Conservation (phyloP, 2,797 vertebrate species). For the Pantherophis vulpinus region DNA sequence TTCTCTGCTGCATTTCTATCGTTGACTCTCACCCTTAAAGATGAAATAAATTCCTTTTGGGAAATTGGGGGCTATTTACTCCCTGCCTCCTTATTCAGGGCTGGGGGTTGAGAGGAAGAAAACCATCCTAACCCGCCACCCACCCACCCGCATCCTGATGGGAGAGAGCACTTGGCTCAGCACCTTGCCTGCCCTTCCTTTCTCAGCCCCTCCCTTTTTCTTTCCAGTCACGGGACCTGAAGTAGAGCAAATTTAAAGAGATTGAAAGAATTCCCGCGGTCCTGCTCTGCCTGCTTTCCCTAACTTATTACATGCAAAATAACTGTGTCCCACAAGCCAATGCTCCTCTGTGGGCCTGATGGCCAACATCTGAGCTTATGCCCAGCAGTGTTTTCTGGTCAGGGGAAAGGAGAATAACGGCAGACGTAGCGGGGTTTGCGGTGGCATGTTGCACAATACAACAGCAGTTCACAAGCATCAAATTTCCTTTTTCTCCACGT, state of each 20-base stretch:
- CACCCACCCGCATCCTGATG: accelerated
- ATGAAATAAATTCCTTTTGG: background rate
- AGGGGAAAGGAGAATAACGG: background rate
- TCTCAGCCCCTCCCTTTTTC: background rate
- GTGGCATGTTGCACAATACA: background rate
- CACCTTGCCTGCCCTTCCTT: background rate
- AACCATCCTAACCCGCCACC: background rate
- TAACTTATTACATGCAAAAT: background rate
- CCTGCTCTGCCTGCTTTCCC: background rate
- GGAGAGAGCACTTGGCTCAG: background rate
- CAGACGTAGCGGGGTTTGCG: accelerated
- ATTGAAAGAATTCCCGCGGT: background rate
- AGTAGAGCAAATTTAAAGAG: background rate
- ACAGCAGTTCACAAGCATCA: background rate
- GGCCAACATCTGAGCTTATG: background rate
- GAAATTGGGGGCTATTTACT: background rate
- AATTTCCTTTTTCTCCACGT: background rate
- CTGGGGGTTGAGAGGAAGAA: background rate
- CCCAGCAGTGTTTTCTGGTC: background rate
- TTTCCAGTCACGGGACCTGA: background rate
- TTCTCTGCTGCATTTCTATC: background rate
- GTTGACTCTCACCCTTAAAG: background rate
- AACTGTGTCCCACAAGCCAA: background rate
- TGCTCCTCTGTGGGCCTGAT: background rate
- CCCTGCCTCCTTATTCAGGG: background rate